phyloP scores from a whole-genome alignment of 2,797 vertebrate genomes.

The Dendrocincla fuliginosa region DNA sequence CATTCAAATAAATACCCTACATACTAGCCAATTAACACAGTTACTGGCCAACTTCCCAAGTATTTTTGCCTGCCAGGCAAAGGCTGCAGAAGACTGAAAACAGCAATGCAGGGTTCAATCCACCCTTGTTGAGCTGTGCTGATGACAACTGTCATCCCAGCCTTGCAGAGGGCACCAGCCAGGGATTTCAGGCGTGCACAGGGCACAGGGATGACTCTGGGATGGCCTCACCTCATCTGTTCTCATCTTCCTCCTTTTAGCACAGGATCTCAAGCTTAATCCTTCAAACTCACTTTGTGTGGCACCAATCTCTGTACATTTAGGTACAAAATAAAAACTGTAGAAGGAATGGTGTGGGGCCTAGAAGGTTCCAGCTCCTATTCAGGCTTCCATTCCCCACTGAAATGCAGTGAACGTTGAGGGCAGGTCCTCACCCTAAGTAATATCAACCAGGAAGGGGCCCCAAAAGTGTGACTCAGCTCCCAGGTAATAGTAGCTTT shows the following conservation, averaged over 20 bases:
- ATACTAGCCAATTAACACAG: background rate
- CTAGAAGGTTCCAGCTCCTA: background rate
- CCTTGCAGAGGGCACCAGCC: background rate
- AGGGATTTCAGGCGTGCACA: background rate
- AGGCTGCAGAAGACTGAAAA: background rate
- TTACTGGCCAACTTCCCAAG: background rate
- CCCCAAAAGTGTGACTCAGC: background rate
- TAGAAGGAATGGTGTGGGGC: background rate
- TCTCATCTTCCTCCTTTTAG: background rate
- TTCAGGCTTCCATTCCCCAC: background rate
- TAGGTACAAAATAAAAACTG: background rate
- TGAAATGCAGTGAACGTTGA: background rate
- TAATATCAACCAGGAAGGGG: background rate
- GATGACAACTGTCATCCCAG: fast-evolving
- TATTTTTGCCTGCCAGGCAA: background rate
- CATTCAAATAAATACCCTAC: background rate
- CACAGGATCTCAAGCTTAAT: background rate
- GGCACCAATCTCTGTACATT: background rate
- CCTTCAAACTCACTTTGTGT: background rate
- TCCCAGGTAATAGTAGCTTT: fast-evolving
- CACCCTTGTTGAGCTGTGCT: background rate
- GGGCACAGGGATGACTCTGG: background rate
- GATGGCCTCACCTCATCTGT: background rate
- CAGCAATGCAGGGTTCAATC: background rate
- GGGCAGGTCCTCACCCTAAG: background rate